Evolutionary conservation across 2,888 invertebrate genomes (phyloP).

Genomic region (Oscheius sp.): DNA sequence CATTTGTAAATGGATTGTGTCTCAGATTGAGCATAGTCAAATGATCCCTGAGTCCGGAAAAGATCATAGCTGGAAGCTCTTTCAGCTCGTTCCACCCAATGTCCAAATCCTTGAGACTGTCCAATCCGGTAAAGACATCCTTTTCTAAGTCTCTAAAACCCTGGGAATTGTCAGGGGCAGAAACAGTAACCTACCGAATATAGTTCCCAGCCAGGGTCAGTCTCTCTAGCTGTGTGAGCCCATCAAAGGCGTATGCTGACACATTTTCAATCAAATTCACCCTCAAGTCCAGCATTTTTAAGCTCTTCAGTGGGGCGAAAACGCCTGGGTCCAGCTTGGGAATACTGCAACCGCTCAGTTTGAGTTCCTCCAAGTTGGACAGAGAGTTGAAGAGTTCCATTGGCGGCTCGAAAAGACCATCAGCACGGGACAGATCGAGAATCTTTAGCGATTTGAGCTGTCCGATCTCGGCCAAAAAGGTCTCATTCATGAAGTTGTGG

Average conservation of each 20-base stretch:
- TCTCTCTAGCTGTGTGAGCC: constrained; percentile 85
- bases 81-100: constrained; percentile 80
- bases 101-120: constrained; percentile 85
- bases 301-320: constrained; percentile 86
- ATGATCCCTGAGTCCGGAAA: constrained; percentile 50
- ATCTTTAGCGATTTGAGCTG: constrained; percentile 82
- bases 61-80: constrained; percentile 53
- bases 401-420: constrained; percentile 63
- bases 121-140: constrained; percentile 86
- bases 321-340: constrained; percentile 81
- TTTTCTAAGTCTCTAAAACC: constrained; percentile 78
- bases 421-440: constrained; percentile 66
- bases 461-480: constrained; percentile 87
- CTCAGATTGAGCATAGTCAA: constrained; percentile 59
- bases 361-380: constrained; percentile 75
- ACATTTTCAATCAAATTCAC: constrained; percentile 86
- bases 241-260: constrained; percentile 86
- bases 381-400: constrained; percentile 51
- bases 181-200: constrained; percentile 41
- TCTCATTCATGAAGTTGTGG: constrained; percentile 84
- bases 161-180: background rate
- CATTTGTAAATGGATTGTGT: constrained; percentile 53
- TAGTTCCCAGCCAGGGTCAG: constrained; percentile 81
- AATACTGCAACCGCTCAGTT: constrained; percentile 75
- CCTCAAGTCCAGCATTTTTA: constrained; percentile 82